Percentiles rank a stretch among this genome's conserved stretches.
phyloP scores from a whole-genome alignment of 2,888 invertebrate species.

The Onchidella celtica region DNA sequence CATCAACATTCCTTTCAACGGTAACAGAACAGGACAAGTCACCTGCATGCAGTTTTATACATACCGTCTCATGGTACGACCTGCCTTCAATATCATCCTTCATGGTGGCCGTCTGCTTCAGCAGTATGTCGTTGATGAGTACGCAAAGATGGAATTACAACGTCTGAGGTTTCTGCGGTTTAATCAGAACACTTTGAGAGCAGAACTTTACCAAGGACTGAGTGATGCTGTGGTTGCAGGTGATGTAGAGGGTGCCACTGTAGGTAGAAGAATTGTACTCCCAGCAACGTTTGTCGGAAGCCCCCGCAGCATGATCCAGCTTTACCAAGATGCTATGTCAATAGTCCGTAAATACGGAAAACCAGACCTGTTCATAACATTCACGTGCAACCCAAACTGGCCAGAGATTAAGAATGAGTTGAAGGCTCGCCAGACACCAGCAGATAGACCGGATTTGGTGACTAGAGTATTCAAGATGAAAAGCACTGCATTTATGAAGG shows the following conservation, averaged over 20 bases:
- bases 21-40: conserved; percentile 18
- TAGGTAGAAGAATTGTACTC: conserved; percentile 41
- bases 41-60: conserved; percentile 40
- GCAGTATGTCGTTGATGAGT: conserved; percentile 48
- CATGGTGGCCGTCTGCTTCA: conserved; percentile 39
- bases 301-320: conserved; percentile 38
- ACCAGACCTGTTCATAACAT: background rate
- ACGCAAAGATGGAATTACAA: conserved; percentile 44
- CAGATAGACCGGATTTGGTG: conserved; percentile 7
- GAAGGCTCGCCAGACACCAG: background rate
- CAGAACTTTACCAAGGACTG: conserved; percentile 43
- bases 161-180: conserved; percentile 24
- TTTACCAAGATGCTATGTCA: conserved; percentile 44
- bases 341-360: conserved; percentile 6
- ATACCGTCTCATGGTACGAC: conserved; percentile 36
- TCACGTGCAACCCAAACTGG: conserved; percentile 19
- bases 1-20: background rate
- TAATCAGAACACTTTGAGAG: conserved; percentile 28
- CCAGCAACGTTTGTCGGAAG: conserved; percentile 46
- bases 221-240: conserved; percentile 41
- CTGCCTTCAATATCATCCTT: conserved; percentile 33
- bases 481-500: background rate
- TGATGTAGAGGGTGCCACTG: conserved; percentile 29
- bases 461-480: conserved; percentile 22
- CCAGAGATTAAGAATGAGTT: background rate